Evolutionary conservation across 2,888 invertebrate genomes (phyloP).

Genomic region (Cephus pygmeus): DNA sequence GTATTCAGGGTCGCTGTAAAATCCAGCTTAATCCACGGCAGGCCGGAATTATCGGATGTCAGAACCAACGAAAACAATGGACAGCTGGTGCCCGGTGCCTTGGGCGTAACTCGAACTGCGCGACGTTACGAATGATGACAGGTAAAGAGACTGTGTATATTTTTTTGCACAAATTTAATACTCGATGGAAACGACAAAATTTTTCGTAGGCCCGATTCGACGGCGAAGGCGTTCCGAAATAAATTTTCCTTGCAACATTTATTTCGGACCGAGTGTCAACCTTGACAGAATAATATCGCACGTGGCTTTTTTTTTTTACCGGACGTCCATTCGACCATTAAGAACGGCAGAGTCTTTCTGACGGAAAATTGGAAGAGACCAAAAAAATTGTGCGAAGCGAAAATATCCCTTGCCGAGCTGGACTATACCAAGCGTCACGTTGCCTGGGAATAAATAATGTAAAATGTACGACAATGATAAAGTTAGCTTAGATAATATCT

Average conservation of each 20-base stretch:
- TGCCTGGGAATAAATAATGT: not conserved
- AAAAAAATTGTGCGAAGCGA: not conserved
- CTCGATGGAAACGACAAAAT: not conserved
- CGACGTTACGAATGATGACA: not conserved
- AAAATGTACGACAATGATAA: not conserved
- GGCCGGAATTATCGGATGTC: not conserved
- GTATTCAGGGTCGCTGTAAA: not conserved
- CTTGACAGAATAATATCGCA: not conserved
- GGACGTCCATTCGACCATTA: not conserved
- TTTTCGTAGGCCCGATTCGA: not conserved
- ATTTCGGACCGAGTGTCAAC: not conserved
- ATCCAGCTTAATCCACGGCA: not conserved
- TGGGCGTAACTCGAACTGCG: not conserved
- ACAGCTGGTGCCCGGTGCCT: not conserved
- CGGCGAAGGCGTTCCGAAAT: too few relatives aligned
- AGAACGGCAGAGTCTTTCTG: not conserved
- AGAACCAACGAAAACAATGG: not conserved
- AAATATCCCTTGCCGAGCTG: not conserved
- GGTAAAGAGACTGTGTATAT: too few relatives aligned
- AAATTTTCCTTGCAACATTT: too few relatives aligned
- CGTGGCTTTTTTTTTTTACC: not conserved
- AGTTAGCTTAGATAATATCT: not conserved
- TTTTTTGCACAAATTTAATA: not conserved
- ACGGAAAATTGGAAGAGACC: too few relatives aligned
- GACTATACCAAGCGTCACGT: not conserved